Percentiles rank a stretch among this genome's conserved stretches.
Evolutionary conservation across 2,888 invertebrate species (phyloP).

Genomic region (Papilio elwesi): DNA sequence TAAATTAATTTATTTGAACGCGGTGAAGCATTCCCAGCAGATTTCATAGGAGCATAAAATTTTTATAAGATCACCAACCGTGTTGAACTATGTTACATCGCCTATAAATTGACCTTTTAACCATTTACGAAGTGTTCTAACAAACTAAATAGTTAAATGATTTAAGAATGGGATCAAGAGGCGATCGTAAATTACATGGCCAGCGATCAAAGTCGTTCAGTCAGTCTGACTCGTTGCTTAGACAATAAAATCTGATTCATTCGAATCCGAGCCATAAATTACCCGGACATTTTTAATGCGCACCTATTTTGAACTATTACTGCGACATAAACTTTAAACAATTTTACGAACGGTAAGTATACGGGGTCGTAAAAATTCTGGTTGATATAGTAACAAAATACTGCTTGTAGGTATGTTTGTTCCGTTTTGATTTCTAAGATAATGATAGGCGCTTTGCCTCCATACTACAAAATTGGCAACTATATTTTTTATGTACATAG

Average conservation of each 20-base stretch:
- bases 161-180: conserved; percentile 73
- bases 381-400: background rate
- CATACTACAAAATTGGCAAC: background rate
- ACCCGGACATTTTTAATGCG: conserved; percentile 73
- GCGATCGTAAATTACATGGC: conserved; percentile 65
- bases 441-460: background rate
- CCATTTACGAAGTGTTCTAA: background rate
- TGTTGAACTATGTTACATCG: too few relatives aligned
- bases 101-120: conserved; percentile 3
- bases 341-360: conserved; percentile 48
- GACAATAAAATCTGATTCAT: conserved; percentile 76
- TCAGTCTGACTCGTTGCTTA: conserved; percentile 62
- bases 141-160: conserved; percentile 11
- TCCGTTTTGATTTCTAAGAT: conserved; percentile 3
- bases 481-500: too few relatives aligned
- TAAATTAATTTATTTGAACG: too few relatives aligned
- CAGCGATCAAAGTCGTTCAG: conserved; percentile 66
- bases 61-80: background rate
- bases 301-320: conserved; percentile 79
- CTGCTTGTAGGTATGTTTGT: conserved; percentile 11
- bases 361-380: conserved; percentile 27
- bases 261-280: conserved; percentile 68
- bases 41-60: too few relatives aligned
- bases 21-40: too few relatives aligned
- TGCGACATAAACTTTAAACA: conserved; percentile 66